A percentile compares a stretch with the other conserved stretches of the same genome.
These are phyloP conservation scores for Zoanthus sociatus DNA, from an alignment of 92 coral and sea anemone species.

Conservation along the genomic window DNA sequence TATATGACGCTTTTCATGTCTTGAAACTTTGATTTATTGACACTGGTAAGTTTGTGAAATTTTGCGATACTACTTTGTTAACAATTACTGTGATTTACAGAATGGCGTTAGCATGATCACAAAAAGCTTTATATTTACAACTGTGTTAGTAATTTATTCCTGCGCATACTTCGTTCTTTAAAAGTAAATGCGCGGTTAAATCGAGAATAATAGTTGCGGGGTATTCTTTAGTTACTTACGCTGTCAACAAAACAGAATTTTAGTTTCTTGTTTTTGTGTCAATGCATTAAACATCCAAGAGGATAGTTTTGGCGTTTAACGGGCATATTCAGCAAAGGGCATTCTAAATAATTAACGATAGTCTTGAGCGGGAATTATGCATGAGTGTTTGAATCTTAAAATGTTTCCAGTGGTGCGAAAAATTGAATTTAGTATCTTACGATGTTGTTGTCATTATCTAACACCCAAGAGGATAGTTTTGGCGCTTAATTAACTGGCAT, in stretches of 20 bases:
- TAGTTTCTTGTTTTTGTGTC: neutral
- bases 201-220: too few relatives aligned
- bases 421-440: neutral
- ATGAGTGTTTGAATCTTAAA: too few relatives aligned
- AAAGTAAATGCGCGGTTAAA: too few relatives aligned
- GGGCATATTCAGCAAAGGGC: neutral
- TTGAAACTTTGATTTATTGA: neutral
- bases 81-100: neutral
- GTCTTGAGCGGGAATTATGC: neutral
- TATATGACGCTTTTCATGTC: constrained; percentile 25
- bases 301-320: neutral
- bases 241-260: neutral
- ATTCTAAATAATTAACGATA: neutral
- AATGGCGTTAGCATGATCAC: neutral
- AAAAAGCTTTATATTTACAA: too few relatives aligned
- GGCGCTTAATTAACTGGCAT: too few relatives aligned
- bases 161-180: too few relatives aligned
- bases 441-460: neutral
- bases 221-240: neutral
- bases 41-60: neutral
- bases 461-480: too few relatives aligned
- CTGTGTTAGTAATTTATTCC: too few relatives aligned
- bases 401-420: neutral
- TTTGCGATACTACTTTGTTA: too few relatives aligned
- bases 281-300: neutral